Base-by-base conservation (phyloP, 1,140 invertebrate species). In the Drosophila truncata region DNA sequence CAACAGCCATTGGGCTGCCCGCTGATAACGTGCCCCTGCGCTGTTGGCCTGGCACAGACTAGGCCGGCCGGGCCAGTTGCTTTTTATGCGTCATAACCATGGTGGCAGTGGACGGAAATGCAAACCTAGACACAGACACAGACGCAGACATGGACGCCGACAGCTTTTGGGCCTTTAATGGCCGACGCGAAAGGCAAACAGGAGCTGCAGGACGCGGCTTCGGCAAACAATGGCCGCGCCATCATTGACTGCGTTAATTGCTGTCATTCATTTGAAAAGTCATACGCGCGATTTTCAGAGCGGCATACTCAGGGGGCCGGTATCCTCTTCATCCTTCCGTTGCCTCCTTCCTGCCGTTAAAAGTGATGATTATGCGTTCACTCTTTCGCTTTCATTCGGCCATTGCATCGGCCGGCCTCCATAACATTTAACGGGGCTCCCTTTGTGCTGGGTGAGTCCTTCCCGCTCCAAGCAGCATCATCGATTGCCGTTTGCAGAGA, bases 211-310 rank as follows among this genome's bases (percentile, higher is more conserved):
- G 72, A 25, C 75, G 46, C 4, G 58, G 41, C 33, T n/a, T 39
- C 16, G 50, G 63, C 86, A 90, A 85, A 88, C 86, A 88, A 88
- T 88, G 50, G 74, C 70, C 44, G 50, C 60, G 81, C 74, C 85
- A 91, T 82, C 85, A 88, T 88, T 88, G 85, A 90, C 85, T 88
- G 78, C 82, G 85, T 90, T 88, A 88, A 88, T 88, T 88, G 85
- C 85, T 85, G 85, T 90, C 85, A 88, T 88, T 88, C 85, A 90
- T 90, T 88, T 84, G 84, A 90, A 84, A 87, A 84, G 81, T 90
- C 84, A 88, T 88, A 81, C 55, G 63, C 73, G 80, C 62, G 58
- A 86, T 78, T 81, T 85, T 86, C 55, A 57, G 71, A 25, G 31
- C 33, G 44, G 11, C 16, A 29, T 18, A 23, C 25, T 16, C 25